Evolutionary conservation across 2,888 invertebrate genomes (phyloP), one percentile per base, ranked within the genome.

Genomic region (Polydrusus cervinus): DNA sequence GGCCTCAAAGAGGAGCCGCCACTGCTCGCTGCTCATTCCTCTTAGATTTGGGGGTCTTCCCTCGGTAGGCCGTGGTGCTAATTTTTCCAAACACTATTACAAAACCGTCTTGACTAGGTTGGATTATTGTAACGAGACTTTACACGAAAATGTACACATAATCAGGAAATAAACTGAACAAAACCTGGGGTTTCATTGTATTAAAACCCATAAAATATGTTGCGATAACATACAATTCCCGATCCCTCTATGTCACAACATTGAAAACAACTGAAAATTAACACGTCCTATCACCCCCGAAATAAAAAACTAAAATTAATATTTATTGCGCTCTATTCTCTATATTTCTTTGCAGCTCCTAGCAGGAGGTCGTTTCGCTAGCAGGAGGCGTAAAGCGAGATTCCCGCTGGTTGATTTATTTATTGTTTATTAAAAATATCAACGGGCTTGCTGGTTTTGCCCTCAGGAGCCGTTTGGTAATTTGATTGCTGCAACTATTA

Each of bases 281-380:
- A 85, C 84, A 82, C 82, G 82, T 68, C 61, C 62, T 45, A 62
- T 83, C 80, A 82, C 81, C 83, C 83, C 80, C 80, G 75, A 80
- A 79, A 61, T 66, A 71, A 67, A 75, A 72, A 71, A 70, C 51
- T 43, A 9, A 62, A 74, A 75, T 71, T 79, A 78, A 74, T 81
- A 76, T 74, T 77, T 75, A 75, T 75, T 43, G 3, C 67, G 14
- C 62, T 25, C 47, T n/a, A 25, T 45, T 62, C 62, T 62, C 43
- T 14, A 64, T 47, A 64, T 64, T 64, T 30, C 47, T 45, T 30
- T 30, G 49, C 10, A 45, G 30, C 68, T 20, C 71, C n/a, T 62
- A 14, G 55, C 64, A 53, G 73, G 73, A 73, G 61, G 40, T 68
- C 73, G 67, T 60, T 53, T 51, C 74, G 74, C 64, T 74, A 34